phyloP scores from a whole-genome alignment of 2,888 invertebrate genomes.

The Chirona hameri region DNA sequence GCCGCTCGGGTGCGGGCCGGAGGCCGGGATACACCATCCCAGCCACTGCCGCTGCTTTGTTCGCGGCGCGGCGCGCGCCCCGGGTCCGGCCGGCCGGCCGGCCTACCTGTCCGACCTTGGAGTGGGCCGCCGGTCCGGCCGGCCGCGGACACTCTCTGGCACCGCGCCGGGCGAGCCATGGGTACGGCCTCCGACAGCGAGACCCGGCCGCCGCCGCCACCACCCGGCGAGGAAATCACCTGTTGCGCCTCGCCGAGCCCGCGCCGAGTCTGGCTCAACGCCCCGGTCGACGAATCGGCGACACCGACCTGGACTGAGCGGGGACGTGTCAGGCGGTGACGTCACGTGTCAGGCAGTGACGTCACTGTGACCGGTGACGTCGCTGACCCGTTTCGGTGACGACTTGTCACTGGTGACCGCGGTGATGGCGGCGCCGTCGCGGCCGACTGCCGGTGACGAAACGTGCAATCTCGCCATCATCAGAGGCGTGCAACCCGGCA shows the following conservation, averaged over 20 bases:
- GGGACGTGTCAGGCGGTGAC: background rate
- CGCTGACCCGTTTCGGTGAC: too few species aligned
- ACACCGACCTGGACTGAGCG: too few species aligned
- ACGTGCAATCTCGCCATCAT: too few species aligned
- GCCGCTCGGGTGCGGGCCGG: too few species aligned
- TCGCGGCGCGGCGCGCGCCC: background rate
- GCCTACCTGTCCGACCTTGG: constrained; percentile 3
- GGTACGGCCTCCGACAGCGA: background rate
- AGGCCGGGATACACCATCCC: too few species aligned
- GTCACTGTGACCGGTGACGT: too few species aligned
- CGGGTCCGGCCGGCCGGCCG: background rate
- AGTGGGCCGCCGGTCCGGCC: background rate
- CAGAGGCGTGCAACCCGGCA: too few species aligned
- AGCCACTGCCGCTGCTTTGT: background rate
- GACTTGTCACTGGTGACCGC: too few species aligned
- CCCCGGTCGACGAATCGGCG: background rate
- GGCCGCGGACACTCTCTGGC: background rate
- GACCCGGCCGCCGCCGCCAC: background rate
- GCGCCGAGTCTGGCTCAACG: too few species aligned
- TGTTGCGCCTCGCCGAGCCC: background rate
- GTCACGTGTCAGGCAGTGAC: background rate
- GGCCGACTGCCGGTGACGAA: too few species aligned
- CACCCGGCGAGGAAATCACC: too few species aligned
- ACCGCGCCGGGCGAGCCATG: background rate
- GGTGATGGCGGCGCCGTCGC: too few species aligned